These are phyloP conservation scores for Lochmaea capreae DNA, from an alignment of 2,888 invertebrate species.

Conservation along the genomic window DNA sequence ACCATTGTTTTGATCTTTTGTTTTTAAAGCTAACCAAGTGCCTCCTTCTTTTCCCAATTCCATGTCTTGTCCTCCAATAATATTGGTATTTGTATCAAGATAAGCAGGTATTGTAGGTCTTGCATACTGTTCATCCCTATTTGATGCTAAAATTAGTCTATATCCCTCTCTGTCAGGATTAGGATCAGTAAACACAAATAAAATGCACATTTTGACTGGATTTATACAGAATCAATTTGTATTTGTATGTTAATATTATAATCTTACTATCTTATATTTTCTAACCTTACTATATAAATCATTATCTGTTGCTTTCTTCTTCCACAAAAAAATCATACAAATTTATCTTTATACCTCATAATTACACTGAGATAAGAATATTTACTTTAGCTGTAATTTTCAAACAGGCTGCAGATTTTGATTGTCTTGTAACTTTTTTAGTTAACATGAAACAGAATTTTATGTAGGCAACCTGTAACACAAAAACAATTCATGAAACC, in stretches of 20 bases:
- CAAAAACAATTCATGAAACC: too few relatives aligned
- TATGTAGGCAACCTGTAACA: too few relatives aligned
- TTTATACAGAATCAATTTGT: not conserved
- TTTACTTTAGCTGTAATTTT: not conserved
- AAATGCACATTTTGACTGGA: constrained; percentile 4
- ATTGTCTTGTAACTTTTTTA: not conserved
- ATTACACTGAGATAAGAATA: not conserved
- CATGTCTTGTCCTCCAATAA: constrained; percentile 84
- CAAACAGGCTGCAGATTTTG: not conserved
- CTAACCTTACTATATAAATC: not conserved
- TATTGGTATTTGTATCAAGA: constrained; percentile 60
- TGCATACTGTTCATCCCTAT: constrained; percentile 82
- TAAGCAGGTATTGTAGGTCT: constrained; percentile 71
- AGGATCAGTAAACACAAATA: constrained; percentile 3
- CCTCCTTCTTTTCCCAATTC: constrained; percentile 81
- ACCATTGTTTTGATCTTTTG: constrained; percentile 56
- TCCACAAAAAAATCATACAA: not conserved
- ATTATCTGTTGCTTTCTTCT: not conserved
- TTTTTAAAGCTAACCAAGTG: constrained; percentile 82
- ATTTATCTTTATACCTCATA: not conserved
- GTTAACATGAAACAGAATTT: too few relatives aligned
- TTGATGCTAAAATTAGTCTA: constrained; percentile 80
- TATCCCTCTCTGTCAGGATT: constrained; percentile 70
- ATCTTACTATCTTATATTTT: not conserved
- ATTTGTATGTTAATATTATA: not conserved